Conservation (phyloP, 2,888 invertebrate genomes). For the Cyclophora albipunctata region DNA sequence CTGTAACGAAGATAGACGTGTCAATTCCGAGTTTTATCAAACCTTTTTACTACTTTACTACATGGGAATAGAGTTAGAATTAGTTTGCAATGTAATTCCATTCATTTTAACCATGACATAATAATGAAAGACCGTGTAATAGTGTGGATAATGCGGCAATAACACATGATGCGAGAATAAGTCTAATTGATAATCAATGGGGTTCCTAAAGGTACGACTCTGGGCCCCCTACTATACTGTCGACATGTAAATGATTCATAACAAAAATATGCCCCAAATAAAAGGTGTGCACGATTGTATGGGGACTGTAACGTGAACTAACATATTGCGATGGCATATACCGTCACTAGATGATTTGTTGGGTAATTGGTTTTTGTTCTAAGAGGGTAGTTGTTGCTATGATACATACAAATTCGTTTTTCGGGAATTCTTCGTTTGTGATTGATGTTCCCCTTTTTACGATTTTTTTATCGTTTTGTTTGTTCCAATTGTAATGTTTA, state of each 20-base stretch:
- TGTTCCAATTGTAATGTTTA: slow-evolving; percentile 19
- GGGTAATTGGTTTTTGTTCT: slow-evolving; percentile 69
- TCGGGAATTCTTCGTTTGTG: slow-evolving; percentile 37
- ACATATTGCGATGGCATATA: slow-evolving; percentile 71
- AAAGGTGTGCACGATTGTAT: slow-evolving; percentile 21
- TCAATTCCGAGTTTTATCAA: slow-evolving; percentile 41
- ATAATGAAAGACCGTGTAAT: slow-evolving; percentile 62
- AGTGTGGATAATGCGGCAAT: slow-evolving; percentile 67
- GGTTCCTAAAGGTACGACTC: slow-evolving; percentile 38
- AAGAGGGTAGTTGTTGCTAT: slow-evolving; percentile 56
- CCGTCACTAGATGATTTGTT: slow-evolving; percentile 74
- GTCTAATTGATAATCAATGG: slow-evolving; percentile 75
- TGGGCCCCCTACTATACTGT: slow-evolving; percentile 14
- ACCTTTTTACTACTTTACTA: slow-evolving; percentile 32
- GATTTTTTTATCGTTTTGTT: slow-evolving; percentile 22
- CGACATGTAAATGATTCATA: slow-evolving; percentile 63
- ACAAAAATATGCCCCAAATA: slow-evolving; percentile 44
- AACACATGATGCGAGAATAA: slow-evolving; percentile 64
- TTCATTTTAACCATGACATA: slow-evolving; percentile 50
- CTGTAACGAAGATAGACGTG: slow-evolving; percentile 68
- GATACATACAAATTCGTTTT: slow-evolving; percentile 56
- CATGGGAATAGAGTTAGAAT: slow-evolving; percentile 29
- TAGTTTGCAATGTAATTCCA: slow-evolving; percentile 17
- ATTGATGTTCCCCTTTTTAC: slow-evolving; percentile 27
- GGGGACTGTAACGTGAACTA: slow-evolving; percentile 40